Evolutionary conservation across 2,888 invertebrate genomes (phyloP).

Genomic region (Macrosiphum euphorbiae): DNA sequence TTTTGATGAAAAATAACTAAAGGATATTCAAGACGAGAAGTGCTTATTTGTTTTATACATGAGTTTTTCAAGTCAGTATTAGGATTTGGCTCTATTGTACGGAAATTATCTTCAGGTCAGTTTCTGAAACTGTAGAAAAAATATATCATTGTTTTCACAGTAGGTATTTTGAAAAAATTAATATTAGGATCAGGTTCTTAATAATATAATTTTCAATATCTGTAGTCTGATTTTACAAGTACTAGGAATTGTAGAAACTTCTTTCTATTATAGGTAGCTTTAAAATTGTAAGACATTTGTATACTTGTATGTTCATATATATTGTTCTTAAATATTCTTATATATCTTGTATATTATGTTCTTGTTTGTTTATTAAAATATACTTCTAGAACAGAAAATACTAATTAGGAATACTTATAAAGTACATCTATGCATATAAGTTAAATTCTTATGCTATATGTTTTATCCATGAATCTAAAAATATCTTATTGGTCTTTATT

Average conservation of each 20-base stretch:
- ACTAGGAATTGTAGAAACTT: neutral
- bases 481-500: neutral
- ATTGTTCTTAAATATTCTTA: neutral
- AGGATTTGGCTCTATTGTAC: constrained; percentile 13
- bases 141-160: neutral
- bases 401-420: neutral
- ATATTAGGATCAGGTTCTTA: neutral
- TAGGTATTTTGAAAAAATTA: constrained; percentile 3
- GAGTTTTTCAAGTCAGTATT: constrained; percentile 23
- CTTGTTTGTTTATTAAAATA: neutral
- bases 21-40: constrained; percentile 21
- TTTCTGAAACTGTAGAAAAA: constrained; percentile 14
- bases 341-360: neutral
- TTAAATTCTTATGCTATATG: no score
- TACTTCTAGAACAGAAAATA: neutral
- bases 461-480: neutral
- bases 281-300: neutral
- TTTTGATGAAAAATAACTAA: constrained; percentile 8
- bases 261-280: neutral
- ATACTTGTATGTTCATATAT: neutral
- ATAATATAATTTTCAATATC: neutral
- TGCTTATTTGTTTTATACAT: constrained; percentile 11
- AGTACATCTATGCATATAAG: neutral
- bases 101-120: neutral
- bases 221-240: neutral